Conservation (phyloP, 2,888 invertebrate genomes). For the Drosophila ezoana region DNA sequence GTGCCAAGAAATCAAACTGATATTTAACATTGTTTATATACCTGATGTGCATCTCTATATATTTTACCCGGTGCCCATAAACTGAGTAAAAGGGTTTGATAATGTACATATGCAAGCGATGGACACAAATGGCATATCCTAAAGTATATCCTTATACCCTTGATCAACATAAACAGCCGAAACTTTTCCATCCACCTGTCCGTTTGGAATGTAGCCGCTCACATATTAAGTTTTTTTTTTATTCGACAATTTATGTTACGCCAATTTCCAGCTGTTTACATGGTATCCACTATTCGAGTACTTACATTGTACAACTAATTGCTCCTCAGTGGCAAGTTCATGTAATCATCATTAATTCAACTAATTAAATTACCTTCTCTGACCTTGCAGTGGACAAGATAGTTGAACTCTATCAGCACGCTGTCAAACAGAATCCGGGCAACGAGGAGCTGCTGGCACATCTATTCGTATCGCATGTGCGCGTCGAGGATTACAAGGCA, state of each 20-base stretch:
- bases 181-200: background rate
- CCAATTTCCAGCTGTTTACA: background rate
- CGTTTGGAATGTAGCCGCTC: background rate
- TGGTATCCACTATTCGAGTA: background rate
- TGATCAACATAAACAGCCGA: too few species aligned
- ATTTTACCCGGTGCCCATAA: background rate
- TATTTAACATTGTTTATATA: constrained; percentile 15
- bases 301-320: background rate
- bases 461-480: constrained; percentile 97
- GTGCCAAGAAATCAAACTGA: constrained; percentile 47
- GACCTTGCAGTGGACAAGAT: constrained; percentile 91
- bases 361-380: background rate
- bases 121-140: too few species aligned
- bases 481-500: constrained; percentile 94
- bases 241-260: background rate
- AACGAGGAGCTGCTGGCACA: constrained; percentile 97
- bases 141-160: too few species aligned
- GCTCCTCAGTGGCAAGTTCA: too few species aligned
- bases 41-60: background rate
- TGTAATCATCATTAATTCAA: background rate
- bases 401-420: constrained; percentile 94
- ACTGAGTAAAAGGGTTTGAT: background rate
- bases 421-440: constrained; percentile 92
- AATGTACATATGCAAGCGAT: background rate
- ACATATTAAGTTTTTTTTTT: background rate